These are phyloP conservation scores for Kobus ellipsiprymnus DNA, from an alignment of 2,113 vertebrate genomes.

Conservation along the genomic window DNA sequence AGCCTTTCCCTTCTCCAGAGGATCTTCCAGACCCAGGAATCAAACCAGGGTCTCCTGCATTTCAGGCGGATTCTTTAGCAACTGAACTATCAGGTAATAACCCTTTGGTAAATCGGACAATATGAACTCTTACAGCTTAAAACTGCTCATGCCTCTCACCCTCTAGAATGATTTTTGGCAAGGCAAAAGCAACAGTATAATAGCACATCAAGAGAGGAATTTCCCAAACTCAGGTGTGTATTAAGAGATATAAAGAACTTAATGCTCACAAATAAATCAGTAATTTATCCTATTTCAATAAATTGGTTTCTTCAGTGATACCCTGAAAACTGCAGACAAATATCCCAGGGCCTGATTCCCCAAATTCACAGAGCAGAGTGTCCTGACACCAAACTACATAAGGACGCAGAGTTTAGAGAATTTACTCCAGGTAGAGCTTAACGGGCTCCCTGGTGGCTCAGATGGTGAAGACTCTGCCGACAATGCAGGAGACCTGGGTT, in stretches of 20 bases:
- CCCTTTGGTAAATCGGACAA: neutral
- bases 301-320: neutral
- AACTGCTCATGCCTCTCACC: neutral
- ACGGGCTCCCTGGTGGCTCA: neutral
- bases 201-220: neutral
- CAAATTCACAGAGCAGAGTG: neutral
- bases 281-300: neutral
- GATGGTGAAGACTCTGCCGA: neutral
- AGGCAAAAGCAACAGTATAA: neutral
- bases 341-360: neutral
- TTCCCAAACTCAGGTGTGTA: neutral
- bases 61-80: neutral
- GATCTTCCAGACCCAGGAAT: neutral
- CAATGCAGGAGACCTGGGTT: neutral
- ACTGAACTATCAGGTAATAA: neutral
- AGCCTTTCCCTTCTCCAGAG: neutral
- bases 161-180: neutral
- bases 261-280: neutral
- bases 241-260: neutral
- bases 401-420: neutral
- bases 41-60: neutral
- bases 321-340: neutral
- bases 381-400: neutral
- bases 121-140: neutral
- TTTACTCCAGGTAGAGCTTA: neutral